A percentile compares a stretch with the other conserved stretches of the same genome.
Conservation (phyloP, 2,113 vertebrate genomes). For the Cinclus cinclus region DNA sequence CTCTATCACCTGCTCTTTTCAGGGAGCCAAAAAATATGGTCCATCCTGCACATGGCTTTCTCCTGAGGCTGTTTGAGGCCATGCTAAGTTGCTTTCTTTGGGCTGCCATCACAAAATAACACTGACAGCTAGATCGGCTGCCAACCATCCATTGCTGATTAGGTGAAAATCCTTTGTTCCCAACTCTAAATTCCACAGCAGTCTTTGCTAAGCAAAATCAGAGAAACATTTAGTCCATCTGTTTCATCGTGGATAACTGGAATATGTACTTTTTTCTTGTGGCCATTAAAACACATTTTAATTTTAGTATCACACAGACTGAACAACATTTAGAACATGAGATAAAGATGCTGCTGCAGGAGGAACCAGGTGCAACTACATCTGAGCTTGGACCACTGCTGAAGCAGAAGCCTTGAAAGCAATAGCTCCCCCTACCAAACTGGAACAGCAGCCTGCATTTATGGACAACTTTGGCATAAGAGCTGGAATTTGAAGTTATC, state of each 20-base stretch:
- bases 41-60: neutral
- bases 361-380: neutral
- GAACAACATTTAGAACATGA: neutral
- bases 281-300: neutral
- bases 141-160: neutral
- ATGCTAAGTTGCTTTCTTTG: neutral
- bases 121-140: neutral
- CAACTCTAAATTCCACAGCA: slow-evolving; percentile 10
- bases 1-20: neutral
- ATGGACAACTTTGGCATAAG: neutral
- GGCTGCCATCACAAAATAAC: neutral
- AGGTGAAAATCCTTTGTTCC: neutral
- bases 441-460: neutral
- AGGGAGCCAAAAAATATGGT: neutral
- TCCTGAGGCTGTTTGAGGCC: neutral
- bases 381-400: neutral
- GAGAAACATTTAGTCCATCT: neutral
- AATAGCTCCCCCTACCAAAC: neutral
- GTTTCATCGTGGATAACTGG: neutral
- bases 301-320: neutral
- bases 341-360: neutral
- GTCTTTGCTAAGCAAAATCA: slow-evolving; percentile 14
- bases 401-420: neutral
- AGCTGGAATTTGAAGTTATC: neutral
- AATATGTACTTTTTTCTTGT: neutral